A percentile compares a stretch with the other conserved stretches of the same genome.
Evolutionary conservation across 2,888 invertebrate genomes (phyloP).

Genomic region (Morpho deidamia): DNA sequence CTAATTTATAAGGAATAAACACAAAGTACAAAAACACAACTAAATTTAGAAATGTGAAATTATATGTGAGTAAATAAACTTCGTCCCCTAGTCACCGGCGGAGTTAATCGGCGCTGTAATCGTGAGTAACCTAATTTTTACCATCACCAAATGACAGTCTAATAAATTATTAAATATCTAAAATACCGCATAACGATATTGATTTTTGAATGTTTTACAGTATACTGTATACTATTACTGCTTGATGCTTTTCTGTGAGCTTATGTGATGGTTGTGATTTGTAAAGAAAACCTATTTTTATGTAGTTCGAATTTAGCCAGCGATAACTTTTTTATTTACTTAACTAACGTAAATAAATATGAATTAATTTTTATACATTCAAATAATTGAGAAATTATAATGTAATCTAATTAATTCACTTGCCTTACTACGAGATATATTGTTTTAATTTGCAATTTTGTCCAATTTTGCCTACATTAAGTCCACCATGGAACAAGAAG

Average conservation of each 20-base stretch:
- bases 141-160: slow-evolving; percentile 31
- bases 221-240: slow-evolving; percentile 38
- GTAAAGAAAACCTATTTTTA: slow-evolving; percentile 8
- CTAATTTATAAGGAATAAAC: slow-evolving; percentile 35
- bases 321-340: slow-evolving; percentile 11
- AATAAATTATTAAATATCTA: slow-evolving; percentile 30
- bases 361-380: too few species aligned
- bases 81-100: slow-evolving; percentile 43
- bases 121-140: slow-evolving; percentile 49
- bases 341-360: background rate
- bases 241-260: slow-evolving; percentile 35
- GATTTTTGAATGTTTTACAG: slow-evolving; percentile 50
- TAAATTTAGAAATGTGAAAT: slow-evolving; percentile 63
- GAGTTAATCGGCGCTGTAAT: slow-evolving; percentile 32
- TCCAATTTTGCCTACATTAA: slow-evolving; percentile 36
- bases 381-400: too few species aligned
- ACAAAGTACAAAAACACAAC: slow-evolving; percentile 35
- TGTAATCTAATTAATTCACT: too few species aligned
- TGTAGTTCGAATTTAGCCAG: slow-evolving; percentile 13
- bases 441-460: slow-evolving; percentile 23
- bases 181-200: slow-evolving; percentile 59
- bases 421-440: background rate
- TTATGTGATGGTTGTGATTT: slow-evolving; percentile 29
- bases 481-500: slow-evolving; percentile 56
- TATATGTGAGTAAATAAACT: slow-evolving; percentile 38